Base-by-base conservation (phyloP, 2,797 vertebrate species). In the Gallinago solitaria region DNA sequence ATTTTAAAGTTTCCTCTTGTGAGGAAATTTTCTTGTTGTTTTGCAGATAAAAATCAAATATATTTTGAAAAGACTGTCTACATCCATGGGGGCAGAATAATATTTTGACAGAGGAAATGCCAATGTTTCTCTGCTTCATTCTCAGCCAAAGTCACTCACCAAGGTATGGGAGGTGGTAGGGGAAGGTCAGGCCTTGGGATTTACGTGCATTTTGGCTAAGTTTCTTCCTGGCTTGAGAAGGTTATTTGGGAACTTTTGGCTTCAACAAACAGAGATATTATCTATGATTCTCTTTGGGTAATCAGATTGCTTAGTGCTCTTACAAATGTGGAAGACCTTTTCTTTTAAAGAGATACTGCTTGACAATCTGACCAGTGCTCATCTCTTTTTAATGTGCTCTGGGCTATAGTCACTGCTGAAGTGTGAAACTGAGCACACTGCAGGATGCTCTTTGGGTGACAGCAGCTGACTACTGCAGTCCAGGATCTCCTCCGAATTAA, bases 101-200 rank as follows among this genome's bases (percentile, higher is more conserved):
- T 97, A 95, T 96, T 96, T 96, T 94, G 80, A 96, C 63, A 97
- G 93, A 95, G 74, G 39, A 95, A 95, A 91, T 84, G 95, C 90
- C 93, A 94, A 53, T 84, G 80, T 93, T 96, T 94, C 85, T 91
- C 73, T 84, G 59, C 89, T 94, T 94, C 63, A 53, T 83, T 95
- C 71, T 84, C 17, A 1, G 93, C 93, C 73, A 88, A 90, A 96
- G 63, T 90, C 77, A 93, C n/a, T 90, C 80, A 94, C 77, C 48
- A 85, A 96, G 95, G 87, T 95, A 94, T 59, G 76, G 91, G 91
- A 94, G 83, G 85, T 91, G 70, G 51, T 81, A 71, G 79, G 76
- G 76, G 54, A 94, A 93, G 79, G 83, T 88, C 89, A 92, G 59
- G 18, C 23, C 20, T 86, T 94, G 86, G 79, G 77, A 84, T 88